These are phyloP conservation scores for Ceyx cyanopectus DNA, from an alignment of 2,113 vertebrate species.

Conservation along the genomic window DNA sequence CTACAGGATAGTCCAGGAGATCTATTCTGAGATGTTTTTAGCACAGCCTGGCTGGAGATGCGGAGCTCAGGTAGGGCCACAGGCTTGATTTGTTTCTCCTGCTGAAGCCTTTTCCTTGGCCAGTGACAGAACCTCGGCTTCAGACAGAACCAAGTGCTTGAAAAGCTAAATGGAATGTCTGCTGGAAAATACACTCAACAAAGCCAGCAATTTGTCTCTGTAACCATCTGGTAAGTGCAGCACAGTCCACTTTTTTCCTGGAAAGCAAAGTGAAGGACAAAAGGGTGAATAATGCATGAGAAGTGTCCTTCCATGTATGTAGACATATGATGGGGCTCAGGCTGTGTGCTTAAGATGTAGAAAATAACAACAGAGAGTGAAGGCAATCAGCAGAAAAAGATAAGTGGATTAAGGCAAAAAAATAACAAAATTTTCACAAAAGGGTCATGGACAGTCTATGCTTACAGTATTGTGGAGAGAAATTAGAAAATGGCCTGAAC, in stretches of 20 bases:
- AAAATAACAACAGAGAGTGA: not conserved
- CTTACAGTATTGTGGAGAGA: not conserved
- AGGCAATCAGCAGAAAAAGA: not conserved
- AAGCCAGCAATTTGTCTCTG: not conserved
- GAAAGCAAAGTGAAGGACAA: not conserved
- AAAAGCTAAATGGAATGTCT: not conserved
- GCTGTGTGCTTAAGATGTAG: not conserved
- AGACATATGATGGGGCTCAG: not conserved
- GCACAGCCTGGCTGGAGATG: not conserved
- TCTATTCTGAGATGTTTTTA: not conserved
- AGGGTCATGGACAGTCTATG: not conserved
- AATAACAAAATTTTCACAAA: not conserved
- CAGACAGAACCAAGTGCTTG: not conserved
- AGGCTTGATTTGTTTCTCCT: not conserved
- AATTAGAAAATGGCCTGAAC: slow-evolving; percentile 1
- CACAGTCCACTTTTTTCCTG: not conserved
- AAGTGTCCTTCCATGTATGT: not conserved
- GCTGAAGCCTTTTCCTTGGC: not conserved
- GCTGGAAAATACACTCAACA: not conserved
- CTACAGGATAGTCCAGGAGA: not conserved
- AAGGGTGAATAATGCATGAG: not conserved
- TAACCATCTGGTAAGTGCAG: not conserved
- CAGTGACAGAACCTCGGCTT: not conserved
- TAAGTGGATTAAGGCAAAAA: not conserved
- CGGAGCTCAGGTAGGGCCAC: not conserved